Percentiles rank a stretch among this genome's conserved stretches.
Conservation (phyloP, 2,888 invertebrate genomes). For the Seira musarum region DNA sequence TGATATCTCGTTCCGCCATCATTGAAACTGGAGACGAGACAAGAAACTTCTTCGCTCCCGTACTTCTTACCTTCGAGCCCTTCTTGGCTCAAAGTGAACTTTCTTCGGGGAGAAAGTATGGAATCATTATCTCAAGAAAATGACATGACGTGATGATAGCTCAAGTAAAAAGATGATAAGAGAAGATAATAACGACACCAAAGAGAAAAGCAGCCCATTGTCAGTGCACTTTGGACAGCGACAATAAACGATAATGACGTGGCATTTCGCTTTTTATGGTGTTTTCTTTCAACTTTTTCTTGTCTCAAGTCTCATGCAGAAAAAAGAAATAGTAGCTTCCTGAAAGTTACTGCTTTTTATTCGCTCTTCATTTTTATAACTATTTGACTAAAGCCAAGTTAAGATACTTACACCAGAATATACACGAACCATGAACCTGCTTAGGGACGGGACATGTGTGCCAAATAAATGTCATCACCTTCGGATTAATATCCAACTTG, state of each 20-base stretch:
- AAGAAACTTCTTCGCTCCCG: background rate
- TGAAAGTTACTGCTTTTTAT: too few species aligned
- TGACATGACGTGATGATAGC: conserved; percentile 49
- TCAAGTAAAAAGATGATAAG: conserved; percentile 24
- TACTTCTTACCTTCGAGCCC: background rate
- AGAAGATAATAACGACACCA: conserved; percentile 49
- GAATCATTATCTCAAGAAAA: conserved; percentile 30
- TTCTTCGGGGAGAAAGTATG: conserved; percentile 20
- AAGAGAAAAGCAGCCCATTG: conserved; percentile 26
- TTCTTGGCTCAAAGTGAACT: background rate
- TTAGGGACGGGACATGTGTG: too few species aligned
- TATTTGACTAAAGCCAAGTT: too few species aligned
- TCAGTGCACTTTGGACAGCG: conserved; percentile 7
- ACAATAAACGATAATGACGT: conserved; percentile 54
- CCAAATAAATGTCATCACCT: too few species aligned
- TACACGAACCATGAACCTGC: too few species aligned
- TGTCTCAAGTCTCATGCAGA: background rate
- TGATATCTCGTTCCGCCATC: too few species aligned
- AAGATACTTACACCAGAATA: too few species aligned
- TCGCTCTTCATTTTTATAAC: too few species aligned
- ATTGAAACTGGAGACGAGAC: background rate
- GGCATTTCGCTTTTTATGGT: conserved; percentile 30
- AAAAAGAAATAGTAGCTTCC: too few species aligned
- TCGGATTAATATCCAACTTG: too few species aligned
- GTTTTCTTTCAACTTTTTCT: conserved; percentile 7